Base-by-base conservation (phyloP, 1,140 invertebrate species). In the Vollenhovia emeryi region DNA sequence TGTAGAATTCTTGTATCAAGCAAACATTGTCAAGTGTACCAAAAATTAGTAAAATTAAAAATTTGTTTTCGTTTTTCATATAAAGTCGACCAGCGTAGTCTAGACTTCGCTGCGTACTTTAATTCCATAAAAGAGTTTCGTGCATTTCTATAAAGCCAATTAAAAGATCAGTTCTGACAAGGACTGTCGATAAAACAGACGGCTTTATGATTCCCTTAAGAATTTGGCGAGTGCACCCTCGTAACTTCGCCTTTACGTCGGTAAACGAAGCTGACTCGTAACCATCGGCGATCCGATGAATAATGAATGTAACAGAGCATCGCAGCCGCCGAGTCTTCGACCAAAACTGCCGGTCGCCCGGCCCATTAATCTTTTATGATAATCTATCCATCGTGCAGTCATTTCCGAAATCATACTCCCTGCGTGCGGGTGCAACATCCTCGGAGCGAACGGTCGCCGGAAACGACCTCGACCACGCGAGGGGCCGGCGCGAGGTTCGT, bases 311-410 rank as follows among this genome's bases (percentile, higher is more conserved):
- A 52, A 52, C 43, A 30, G 62, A 52, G 27, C 43, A 66, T n/a
- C 60, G 30, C 71, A 55, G 27, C 57, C 45, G 33, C 62, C 33
- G 21, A 33, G 33, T 79, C 62, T 79, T 68, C 69, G 76, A 79
- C 30, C 62, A 40, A 79, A n/a, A 55, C 21, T 79, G 33, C 59
- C 68, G 55, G 50, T 59, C 40, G 18, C 30, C 13, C 40, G 36
- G 7, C 9, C 36, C 52, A 74, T 83, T 83, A 73, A 83, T 83
- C 79, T 83, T 79, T 84, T 78, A 84, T 66, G 82, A 84, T 50
- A 79, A 84, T 79, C 76, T 9, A 55, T 57, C 33, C n/a, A 15
- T 36, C 30, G 18, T 79, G 43, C n/a, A 76, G 36, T 79, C 43
- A 84, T 84, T 84, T 78, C 45, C 57, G 59, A 66, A 79, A 84